A percentile compares a stretch with the other conserved stretches of the same genome.
Conservation (phyloP, 2,113 vertebrate species). For the Morone saxatilis region DNA sequence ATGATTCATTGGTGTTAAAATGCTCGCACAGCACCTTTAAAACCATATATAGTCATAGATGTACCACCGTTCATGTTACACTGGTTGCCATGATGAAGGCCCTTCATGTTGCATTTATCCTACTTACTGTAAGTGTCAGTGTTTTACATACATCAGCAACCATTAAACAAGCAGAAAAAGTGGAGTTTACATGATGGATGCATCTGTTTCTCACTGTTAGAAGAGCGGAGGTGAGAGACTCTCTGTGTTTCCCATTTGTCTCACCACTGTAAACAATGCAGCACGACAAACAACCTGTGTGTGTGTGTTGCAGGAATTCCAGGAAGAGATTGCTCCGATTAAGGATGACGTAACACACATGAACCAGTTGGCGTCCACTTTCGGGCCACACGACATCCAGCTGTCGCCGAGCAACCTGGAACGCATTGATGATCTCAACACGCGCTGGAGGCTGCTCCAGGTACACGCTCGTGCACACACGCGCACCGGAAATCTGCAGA, state of each 20-base stretch:
- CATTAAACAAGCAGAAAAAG: constrained; percentile 18
- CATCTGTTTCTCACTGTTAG: constrained; percentile 30
- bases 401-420: constrained; percentile 92
- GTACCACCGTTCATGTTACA: not conserved
- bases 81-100: not conserved
- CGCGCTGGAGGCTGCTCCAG: constrained; percentile 95
- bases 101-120: constrained; percentile 8
- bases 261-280: constrained; percentile 7
- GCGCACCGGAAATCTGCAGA: not conserved
- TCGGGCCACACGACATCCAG: constrained; percentile 87
- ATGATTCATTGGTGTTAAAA: not conserved
- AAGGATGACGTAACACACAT: constrained; percentile 91
- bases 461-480: constrained; percentile 76
- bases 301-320: constrained; percentile 86
- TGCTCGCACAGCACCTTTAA: not conserved
- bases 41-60: not conserved
- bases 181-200: constrained; percentile 22
- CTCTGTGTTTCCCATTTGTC: constrained; percentile 26
- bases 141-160: constrained; percentile 26
- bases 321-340: constrained; percentile 90
- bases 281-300: not conserved
- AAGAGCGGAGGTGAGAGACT: constrained; percentile 12
- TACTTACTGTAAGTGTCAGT: constrained; percentile 14
- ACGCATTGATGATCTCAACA: constrained; percentile 93
- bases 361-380: constrained; percentile 90